Evolutionary conservation across 2,797 vertebrate species (phyloP).

Genomic region (Myoxocephalus aenaeus): DNA sequence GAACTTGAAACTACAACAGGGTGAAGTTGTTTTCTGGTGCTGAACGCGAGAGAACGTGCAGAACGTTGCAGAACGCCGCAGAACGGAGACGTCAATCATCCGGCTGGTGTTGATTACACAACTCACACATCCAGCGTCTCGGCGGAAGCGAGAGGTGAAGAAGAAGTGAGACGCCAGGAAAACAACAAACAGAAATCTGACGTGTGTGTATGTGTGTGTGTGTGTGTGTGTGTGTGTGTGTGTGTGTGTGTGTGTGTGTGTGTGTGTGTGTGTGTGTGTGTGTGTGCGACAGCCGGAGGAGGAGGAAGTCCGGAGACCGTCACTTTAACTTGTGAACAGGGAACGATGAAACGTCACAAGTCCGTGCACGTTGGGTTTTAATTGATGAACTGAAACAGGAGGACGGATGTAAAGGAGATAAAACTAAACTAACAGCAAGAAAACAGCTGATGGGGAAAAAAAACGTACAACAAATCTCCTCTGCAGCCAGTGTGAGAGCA

Average conservation of each 20-base stretch:
- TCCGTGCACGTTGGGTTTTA: not conserved
- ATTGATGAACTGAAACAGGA: not conserved
- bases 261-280: too few species aligned
- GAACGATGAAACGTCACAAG: not conserved
- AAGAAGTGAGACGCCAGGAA: constrained; percentile 39
- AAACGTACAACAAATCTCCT: not conserved
- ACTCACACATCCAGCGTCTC: constrained; percentile 32
- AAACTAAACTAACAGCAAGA: too few species aligned
- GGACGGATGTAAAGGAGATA: not conserved
- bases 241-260: too few species aligned
- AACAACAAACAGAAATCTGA: constrained; percentile 18
- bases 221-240: too few species aligned
- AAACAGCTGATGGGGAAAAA: not conserved
- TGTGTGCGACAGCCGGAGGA: not conserved
- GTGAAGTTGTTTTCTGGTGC: too few species aligned
- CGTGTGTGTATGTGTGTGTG: too few species aligned
- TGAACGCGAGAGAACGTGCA: too few species aligned
- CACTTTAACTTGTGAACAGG: not conserved
- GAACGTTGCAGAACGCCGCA: too few species aligned
- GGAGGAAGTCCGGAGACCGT: too few species aligned
- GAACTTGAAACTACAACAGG: too few species aligned
- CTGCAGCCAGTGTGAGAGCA: not conserved
- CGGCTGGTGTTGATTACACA: constrained; percentile 54
- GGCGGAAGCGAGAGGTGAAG: constrained; percentile 52
- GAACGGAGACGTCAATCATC: not conserved